These are phyloP conservation scores for Corvus hawaiiensis DNA, from an alignment of 2,113 vertebrate species.

Conservation along the genomic window DNA sequence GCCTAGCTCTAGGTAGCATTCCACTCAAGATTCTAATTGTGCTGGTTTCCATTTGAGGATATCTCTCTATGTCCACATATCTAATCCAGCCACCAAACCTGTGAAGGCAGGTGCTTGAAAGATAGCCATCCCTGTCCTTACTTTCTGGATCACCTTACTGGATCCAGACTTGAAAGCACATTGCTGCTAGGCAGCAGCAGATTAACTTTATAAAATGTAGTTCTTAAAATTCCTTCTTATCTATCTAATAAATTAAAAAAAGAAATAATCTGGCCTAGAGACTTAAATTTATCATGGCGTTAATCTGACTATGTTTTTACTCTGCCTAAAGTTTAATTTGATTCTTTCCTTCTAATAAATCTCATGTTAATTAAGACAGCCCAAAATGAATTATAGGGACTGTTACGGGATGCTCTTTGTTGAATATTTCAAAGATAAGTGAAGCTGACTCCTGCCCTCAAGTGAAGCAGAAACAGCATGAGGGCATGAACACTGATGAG, in stretches of 20 bases:
- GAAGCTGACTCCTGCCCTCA: not conserved
- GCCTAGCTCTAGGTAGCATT: not conserved
- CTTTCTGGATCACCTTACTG: not conserved
- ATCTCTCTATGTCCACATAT: not conserved
- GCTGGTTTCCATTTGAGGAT: not conserved
- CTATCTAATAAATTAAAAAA: constrained; percentile 49
- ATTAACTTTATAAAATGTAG: constrained; percentile 29
- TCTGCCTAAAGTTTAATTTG: constrained; percentile 56
- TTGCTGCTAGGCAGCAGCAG: not conserved
- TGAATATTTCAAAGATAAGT: constrained; percentile 6
- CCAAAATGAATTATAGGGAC: constrained; percentile 21
- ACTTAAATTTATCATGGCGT: constrained; percentile 44
- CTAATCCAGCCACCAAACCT: not conserved
- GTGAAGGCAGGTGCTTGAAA: not conserved
- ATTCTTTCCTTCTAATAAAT: constrained; percentile 50
- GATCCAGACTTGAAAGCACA: not conserved
- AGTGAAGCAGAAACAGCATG: not conserved
- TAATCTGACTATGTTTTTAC: constrained; percentile 45
- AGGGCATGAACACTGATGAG: not conserved
- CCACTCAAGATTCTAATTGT: not conserved
- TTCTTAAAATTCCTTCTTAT: not conserved
- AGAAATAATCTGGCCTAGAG: constrained; percentile 5
- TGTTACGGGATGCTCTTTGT: not conserved
- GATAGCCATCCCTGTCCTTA: not conserved
- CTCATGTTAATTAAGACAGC: constrained; percentile 51